Conservation (phyloP, 2,888 invertebrate species). For the Bugula neritina region DNA sequence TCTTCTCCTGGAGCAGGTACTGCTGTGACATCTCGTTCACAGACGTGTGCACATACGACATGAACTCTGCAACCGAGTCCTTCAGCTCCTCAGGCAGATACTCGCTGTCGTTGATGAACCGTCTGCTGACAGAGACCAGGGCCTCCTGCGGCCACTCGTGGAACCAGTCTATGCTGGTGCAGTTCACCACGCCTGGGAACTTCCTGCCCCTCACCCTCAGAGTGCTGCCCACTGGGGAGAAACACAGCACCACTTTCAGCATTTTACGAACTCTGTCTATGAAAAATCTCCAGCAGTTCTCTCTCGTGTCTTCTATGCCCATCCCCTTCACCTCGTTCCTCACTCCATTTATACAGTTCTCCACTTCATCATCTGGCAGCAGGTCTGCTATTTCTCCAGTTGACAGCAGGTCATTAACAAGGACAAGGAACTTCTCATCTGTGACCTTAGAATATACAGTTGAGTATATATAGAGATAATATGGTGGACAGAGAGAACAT, state of each 20-base stretch:
- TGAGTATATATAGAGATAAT: no score
- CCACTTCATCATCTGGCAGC: slow-evolving; percentile 91
- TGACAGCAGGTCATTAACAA: slow-evolving; percentile 89
- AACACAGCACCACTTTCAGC: slow-evolving; percentile 80
- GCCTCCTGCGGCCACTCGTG: slow-evolving; percentile 99
- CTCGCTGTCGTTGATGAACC: slow-evolving; percentile 74
- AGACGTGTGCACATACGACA: slow-evolving; percentile 89
- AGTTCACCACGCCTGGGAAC: slow-evolving; percentile 91
- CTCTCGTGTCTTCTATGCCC: slow-evolving; percentile 82
- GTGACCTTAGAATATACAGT: slow-evolving; percentile 60
- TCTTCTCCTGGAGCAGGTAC: slow-evolving; percentile 79
- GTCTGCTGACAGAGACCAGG: slow-evolving; percentile 81
- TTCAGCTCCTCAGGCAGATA: slow-evolving; percentile 62
- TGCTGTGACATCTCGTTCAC: slow-evolving; percentile 82
- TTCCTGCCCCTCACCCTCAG: slow-evolving; percentile 83
- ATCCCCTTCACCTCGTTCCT: slow-evolving; percentile 61
- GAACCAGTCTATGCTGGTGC: slow-evolving; percentile 94
- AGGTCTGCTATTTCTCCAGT: slow-evolving; percentile 93
- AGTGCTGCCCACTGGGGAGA: slow-evolving; percentile 92
- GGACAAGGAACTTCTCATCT: slow-evolving; percentile 86
- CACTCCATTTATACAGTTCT: slow-evolving; percentile 83
- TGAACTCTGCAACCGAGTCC: slow-evolving; percentile 81
- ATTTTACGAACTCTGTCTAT: slow-evolving; percentile 81
- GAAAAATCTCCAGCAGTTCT: slow-evolving; percentile 96
- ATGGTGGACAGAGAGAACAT: no score